Percentiles rank a stretch among this genome's conserved stretches.
phyloP scores from a whole-genome alignment of 1,140 invertebrate species.

The Aphelenchoides besseyi region DNA sequence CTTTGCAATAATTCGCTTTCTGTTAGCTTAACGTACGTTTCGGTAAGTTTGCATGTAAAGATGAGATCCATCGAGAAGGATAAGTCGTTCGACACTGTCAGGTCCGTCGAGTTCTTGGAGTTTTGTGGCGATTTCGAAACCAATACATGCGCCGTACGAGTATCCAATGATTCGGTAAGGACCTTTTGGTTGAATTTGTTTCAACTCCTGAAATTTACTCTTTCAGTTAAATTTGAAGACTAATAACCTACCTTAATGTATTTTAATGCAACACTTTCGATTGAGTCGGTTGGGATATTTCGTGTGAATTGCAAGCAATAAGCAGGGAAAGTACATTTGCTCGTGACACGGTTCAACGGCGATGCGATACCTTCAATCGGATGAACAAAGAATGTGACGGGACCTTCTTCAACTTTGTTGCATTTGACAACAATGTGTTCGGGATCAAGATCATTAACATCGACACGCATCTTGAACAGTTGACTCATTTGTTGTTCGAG shows the following conservation, averaged over 20 bases:
- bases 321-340: constrained; percentile 73
- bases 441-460: constrained; percentile 66
- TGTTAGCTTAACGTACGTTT: constrained; percentile 59
- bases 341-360: constrained; percentile 71
- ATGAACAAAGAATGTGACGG: constrained; percentile 75
- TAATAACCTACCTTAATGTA: constrained; percentile 71
- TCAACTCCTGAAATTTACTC: constrained; percentile 71
- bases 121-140: constrained; percentile 84
- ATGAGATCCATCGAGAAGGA: constrained; percentile 83
- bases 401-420: constrained; percentile 63
- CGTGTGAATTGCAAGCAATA: constrained; percentile 83
- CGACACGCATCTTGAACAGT: constrained; percentile 62
- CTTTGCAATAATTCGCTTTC: neutral
- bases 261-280: constrained; percentile 74
- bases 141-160: constrained; percentile 85
- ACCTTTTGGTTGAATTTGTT: constrained; percentile 74
- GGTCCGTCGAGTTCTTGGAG: constrained; percentile 71
- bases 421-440: constrained; percentile 64
- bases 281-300: constrained; percentile 72
- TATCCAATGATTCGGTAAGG: constrained; percentile 85
- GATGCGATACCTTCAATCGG: constrained; percentile 84
- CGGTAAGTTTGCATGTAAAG: constrained; percentile 80
- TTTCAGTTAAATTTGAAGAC: neutral
- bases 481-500: constrained; percentile 61
- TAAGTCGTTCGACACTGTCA: constrained; percentile 67